A percentile compares a stretch with the other conserved stretches of the same genome.
phyloP scores from a whole-genome alignment of 2,113 vertebrate genomes.

The Anthoscopus minutus region DNA sequence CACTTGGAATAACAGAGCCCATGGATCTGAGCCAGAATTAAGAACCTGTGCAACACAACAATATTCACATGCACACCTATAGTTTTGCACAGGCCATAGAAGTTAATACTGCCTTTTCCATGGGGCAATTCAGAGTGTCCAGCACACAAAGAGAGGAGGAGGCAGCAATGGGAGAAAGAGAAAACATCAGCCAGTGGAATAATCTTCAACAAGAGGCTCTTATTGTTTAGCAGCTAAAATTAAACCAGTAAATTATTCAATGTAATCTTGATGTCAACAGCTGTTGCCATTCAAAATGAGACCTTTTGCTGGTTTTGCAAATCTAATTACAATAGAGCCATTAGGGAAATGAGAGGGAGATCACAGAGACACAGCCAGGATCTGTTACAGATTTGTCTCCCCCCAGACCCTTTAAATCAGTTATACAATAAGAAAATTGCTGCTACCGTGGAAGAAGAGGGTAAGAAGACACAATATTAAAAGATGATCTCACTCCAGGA shows the following conservation, averaged over 20 bases:
- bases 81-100: not conserved
- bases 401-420: constrained; percentile 41
- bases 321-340: constrained; percentile 75
- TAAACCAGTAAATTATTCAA: constrained; percentile 79
- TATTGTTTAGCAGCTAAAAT: constrained; percentile 75
- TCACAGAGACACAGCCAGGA: constrained; percentile 12
- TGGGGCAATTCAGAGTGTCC: not conserved
- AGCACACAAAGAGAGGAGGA: not conserved
- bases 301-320: constrained; percentile 78
- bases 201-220: constrained; percentile 56
- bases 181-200: constrained; percentile 29
- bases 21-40: not conserved
- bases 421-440: constrained; percentile 18
- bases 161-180: not conserved
- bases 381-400: constrained; percentile 47
- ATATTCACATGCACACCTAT: not conserved
- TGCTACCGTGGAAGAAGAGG: not conserved
- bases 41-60: not conserved
- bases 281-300: constrained; percentile 80
- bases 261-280: constrained; percentile 78
- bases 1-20: not conserved
- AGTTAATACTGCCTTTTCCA: not conserved
- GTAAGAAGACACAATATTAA: not conserved
- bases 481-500: not conserved
- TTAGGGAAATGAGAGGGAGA: constrained; percentile 74